Conservation (phyloP, 2,888 invertebrate species). For the Patella ulyssiponensis region DNA sequence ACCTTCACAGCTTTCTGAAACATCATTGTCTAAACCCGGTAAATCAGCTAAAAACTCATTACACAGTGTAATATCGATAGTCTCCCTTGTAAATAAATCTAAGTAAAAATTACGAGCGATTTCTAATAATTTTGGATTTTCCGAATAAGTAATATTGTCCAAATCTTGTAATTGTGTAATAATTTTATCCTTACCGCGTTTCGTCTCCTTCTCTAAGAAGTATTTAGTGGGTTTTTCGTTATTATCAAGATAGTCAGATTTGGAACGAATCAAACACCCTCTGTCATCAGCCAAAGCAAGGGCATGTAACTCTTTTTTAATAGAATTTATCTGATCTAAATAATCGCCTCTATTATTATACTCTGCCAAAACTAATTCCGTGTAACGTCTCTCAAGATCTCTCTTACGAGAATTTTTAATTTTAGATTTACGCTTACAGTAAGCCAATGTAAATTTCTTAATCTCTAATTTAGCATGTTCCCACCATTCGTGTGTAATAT, state of each 20-base stretch:
- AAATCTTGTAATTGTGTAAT: slow-evolving; percentile 15
- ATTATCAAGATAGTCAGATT: no score
- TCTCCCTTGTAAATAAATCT: slow-evolving; percentile 18
- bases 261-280: neutral
- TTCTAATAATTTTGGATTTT: slow-evolving; percentile 14
- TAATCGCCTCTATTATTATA: slow-evolving; percentile 17
- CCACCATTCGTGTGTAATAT: no score
- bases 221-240: no score
- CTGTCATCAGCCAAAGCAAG: neutral
- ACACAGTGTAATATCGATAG: slow-evolving; percentile 16
- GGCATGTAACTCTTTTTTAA: neutral
- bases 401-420: neutral
- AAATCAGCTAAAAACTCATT: neutral
- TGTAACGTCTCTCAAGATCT: slow-evolving; percentile 7
- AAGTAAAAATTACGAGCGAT: slow-evolving; percentile 16
- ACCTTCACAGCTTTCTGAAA: slow-evolving; percentile 11
- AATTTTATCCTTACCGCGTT: slow-evolving; percentile 16
- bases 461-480: no score
- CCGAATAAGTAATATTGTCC: neutral
- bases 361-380: slow-evolving; percentile 13
- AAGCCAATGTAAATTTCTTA: no score
- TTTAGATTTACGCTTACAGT: slow-evolving; percentile 15
- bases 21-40: neutral
- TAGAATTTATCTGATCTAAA: neutral
- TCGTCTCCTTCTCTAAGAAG: slow-evolving; percentile 21